Percentiles rank a stretch among this genome's conserved stretches.
Evolutionary conservation across 2,797 vertebrate genomes (phyloP).

Genomic region (Hemibagrus guttatus): DNA sequence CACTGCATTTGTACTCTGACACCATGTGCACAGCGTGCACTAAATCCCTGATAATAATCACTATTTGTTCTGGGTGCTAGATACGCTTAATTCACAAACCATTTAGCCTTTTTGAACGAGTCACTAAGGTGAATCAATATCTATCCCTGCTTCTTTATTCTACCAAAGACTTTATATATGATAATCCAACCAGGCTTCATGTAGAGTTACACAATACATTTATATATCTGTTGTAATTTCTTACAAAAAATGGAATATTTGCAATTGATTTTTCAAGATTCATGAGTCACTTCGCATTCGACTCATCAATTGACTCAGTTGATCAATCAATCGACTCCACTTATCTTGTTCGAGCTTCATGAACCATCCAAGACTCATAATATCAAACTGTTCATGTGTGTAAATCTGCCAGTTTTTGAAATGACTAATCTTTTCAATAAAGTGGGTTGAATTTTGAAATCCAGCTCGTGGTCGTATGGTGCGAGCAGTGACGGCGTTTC

Average conservation of each 20-base stretch:
- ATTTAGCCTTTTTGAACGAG: background rate
- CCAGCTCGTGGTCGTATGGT: background rate
- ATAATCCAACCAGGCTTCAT: background rate
- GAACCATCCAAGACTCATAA: background rate
- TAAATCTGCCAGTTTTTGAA: background rate
- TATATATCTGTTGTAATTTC: too few species aligned
- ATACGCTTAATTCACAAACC: background rate
- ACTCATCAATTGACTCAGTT: too few species aligned
- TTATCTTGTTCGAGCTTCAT: background rate
- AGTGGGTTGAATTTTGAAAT: background rate
- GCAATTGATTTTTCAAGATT: background rate
- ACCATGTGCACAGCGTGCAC: background rate
- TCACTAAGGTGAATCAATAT: background rate
- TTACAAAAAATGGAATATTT: background rate
- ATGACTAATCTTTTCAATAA: background rate
- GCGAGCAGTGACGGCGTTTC: background rate
- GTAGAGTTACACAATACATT: background rate
- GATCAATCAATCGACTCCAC: background rate
- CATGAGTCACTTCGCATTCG: background rate
- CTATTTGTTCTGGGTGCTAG: background rate
- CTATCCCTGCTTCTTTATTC: background rate
- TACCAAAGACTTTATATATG: background rate
- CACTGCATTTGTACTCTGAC: slow-evolving; percentile 19
- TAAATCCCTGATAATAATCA: background rate
- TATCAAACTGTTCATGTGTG: too few species aligned